A percentile compares a stretch with the other conserved stretches of the same genome.
Evolutionary conservation across 1,140 invertebrate species (phyloP).

Genomic region (Drosophila pseudoananassae): DNA sequence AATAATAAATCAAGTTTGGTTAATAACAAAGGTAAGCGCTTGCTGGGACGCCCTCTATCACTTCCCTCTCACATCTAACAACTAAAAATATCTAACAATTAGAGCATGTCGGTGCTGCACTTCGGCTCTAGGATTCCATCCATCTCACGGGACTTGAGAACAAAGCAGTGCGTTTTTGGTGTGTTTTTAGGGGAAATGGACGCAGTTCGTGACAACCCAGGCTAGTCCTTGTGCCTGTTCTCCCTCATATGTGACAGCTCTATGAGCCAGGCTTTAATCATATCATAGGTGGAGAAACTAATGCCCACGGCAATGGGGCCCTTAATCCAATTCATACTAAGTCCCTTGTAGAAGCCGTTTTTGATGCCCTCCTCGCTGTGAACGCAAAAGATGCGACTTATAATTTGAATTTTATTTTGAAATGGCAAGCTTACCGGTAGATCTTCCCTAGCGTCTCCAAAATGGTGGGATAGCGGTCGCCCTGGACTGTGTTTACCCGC

Average conservation of each 20-base stretch:
- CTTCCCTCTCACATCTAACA: slow-evolving; percentile 50
- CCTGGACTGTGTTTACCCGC: slow-evolving; percentile 52
- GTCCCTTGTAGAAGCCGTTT: slow-evolving; percentile 97
- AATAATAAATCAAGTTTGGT: slow-evolving; percentile 62
- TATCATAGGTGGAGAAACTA: slow-evolving; percentile 98
- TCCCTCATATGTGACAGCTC: slow-evolving; percentile 75
- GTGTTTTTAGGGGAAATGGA: slow-evolving; percentile 17
- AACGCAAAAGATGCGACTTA: slow-evolving; percentile 23
- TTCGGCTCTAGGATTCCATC: slow-evolving; percentile 18
- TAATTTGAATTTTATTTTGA: background rate
- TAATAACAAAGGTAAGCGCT: slow-evolving; percentile 68
- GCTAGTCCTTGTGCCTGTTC: slow-evolving; percentile 57
- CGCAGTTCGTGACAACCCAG: background rate
- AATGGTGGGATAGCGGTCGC: slow-evolving; percentile 66
- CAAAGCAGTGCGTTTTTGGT: slow-evolving; percentile 69
- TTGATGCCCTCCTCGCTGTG: slow-evolving; percentile 93
- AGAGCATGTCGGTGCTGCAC: slow-evolving; percentile 49
- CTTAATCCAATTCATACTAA: slow-evolving; percentile 99
- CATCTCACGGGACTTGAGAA: slow-evolving; percentile 35
- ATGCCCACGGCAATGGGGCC: slow-evolving; percentile 99
- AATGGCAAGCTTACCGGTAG: slow-evolving; percentile 56
- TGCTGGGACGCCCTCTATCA: slow-evolving; percentile 21
- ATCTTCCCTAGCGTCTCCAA: slow-evolving; percentile 72
- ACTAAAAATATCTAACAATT: slow-evolving; percentile 79
- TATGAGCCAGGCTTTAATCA: slow-evolving; percentile 87